phyloP scores from a whole-genome alignment of 2,888 invertebrate species.

The Idaea dimidiata region DNA sequence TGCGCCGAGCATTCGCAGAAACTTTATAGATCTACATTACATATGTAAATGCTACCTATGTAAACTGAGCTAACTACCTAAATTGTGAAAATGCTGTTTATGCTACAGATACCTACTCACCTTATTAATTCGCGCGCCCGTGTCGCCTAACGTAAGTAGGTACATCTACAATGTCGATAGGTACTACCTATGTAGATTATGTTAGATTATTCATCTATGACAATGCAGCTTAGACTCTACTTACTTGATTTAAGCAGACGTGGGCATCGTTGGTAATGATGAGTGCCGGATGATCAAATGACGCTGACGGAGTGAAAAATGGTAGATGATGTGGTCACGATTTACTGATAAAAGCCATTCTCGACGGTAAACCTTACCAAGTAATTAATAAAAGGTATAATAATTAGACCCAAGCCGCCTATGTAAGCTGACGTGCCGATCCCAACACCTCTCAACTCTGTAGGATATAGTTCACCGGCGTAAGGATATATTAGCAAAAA shows the following conservation, averaged over 20 bases:
- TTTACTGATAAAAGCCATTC: neutral
- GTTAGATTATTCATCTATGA: too few relatives aligned
- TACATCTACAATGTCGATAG: too few relatives aligned
- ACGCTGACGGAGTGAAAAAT: neutral
- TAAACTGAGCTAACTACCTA: too few relatives aligned
- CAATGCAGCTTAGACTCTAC: neutral
- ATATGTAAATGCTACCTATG: too few relatives aligned
- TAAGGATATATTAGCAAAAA: slow-evolving; percentile 96
- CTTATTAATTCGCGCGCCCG: too few relatives aligned
- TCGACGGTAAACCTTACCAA: slow-evolving; percentile 81
- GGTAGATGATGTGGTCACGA: neutral
- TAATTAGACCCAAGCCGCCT: slow-evolving; percentile 92
- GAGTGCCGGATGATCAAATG: neutral
- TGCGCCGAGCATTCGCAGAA: too few relatives aligned
- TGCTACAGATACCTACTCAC: too few relatives aligned
- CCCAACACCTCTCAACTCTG: slow-evolving; percentile 92
- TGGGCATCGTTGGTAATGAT: neutral
- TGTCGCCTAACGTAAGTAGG: too few relatives aligned
- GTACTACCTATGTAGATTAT: too few relatives aligned
- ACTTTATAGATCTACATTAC: too few relatives aligned
- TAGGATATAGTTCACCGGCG: slow-evolving; percentile 95
- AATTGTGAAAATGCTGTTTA: too few relatives aligned
- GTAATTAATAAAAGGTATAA: slow-evolving; percentile 95
- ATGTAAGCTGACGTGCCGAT: slow-evolving; percentile 95
- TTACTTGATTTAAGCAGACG: neutral